Evolutionary conservation across 2,888 invertebrate genomes (phyloP).

Genomic region (Periphyllus acericola): DNA sequence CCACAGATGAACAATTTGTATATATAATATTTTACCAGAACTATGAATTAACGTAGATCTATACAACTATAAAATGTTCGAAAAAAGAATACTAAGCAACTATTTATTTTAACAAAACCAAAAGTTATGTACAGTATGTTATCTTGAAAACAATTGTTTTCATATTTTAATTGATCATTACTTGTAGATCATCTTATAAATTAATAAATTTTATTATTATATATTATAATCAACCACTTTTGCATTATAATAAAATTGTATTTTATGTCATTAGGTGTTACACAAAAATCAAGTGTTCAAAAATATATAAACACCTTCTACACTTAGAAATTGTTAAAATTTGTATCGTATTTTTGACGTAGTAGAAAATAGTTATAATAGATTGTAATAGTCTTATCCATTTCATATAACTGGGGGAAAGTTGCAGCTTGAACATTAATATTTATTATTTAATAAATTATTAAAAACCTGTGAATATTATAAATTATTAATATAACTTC

Average conservation of each 20-base stretch:
- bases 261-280: not conserved
- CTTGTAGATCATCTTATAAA: constrained; percentile 20
- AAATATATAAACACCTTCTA: constrained; percentile 1
- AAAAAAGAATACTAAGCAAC: not conserved
- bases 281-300: not conserved
- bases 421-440: constrained; percentile 24
- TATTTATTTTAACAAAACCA: not conserved
- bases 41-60: not conserved
- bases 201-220: constrained; percentile 7
- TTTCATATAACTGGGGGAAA: constrained; percentile 26
- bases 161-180: not conserved
- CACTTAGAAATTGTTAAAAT: constrained; percentile 11
- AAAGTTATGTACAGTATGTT: not conserved
- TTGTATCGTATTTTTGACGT: constrained; percentile 22
- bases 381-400: not conserved
- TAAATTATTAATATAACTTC: not conserved
- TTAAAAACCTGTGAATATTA: not conserved
- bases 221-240: not conserved
- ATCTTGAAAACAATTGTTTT: not conserved
- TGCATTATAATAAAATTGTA: constrained; percentile 13
- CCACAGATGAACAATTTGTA: not conserved
- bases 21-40: not conserved
- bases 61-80: not conserved
- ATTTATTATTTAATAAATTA: not conserved
- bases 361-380: not conserved